A percentile compares a stretch with the other conserved stretches of the same genome.
Conservation (phyloP, 2,113 vertebrate species). For the Platycercus adscitus region DNA sequence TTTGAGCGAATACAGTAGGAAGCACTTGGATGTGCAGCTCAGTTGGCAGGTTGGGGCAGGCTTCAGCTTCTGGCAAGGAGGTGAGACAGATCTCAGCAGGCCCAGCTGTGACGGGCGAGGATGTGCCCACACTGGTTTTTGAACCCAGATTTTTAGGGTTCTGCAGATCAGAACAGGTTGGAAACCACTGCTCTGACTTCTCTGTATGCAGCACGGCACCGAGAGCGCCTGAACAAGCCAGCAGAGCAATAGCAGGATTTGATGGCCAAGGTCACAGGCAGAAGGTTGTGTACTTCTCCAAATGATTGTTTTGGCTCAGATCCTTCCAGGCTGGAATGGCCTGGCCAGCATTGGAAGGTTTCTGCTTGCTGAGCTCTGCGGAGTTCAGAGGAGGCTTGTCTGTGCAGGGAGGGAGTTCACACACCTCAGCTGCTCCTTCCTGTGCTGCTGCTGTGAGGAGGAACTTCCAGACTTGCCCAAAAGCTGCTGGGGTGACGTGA, state of each 20-base stretch:
- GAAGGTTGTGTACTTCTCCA: slow-evolving; percentile 49
- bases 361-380: neutral
- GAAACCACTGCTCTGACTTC: neutral
- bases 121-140: neutral
- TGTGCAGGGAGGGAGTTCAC: neutral
- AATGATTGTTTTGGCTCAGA: slow-evolving; percentile 16
- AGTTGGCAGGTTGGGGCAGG: neutral
- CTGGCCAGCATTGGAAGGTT: neutral
- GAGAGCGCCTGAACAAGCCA: neutral
- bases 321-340: slow-evolving; percentile 12
- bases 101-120: slow-evolving; percentile 44
- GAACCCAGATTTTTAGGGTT: slow-evolving; percentile 3
- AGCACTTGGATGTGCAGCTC: slow-evolving; percentile 17
- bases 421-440: neutral
- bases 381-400: neutral
- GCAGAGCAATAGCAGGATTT: neutral
- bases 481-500: neutral
- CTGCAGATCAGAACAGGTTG: neutral
- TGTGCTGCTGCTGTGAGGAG: neutral
- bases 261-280: neutral
- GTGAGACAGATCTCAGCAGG: slow-evolving; percentile 56
- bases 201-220: neutral
- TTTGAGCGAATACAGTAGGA: neutral
- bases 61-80: slow-evolving; percentile 31
- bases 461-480: neutral